Evolutionary conservation across 2,113 vertebrate species (phyloP).

Genomic region (Peromyscus maniculatus): DNA sequence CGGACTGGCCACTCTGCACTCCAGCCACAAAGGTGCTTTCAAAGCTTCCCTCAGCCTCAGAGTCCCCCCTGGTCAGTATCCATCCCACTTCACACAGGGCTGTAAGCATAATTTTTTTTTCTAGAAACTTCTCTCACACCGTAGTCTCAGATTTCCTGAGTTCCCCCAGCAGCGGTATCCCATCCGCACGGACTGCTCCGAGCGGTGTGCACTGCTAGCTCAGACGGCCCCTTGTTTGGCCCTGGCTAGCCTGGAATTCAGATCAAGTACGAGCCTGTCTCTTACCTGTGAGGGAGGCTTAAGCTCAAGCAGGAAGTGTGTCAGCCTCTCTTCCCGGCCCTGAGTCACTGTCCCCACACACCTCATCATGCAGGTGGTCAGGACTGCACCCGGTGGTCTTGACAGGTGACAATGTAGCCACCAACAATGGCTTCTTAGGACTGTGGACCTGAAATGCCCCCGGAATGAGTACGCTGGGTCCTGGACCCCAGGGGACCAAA

Average conservation of each 20-base stretch:
- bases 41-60: neutral
- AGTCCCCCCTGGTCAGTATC: neutral
- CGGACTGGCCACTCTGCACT: neutral
- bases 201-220: neutral
- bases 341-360: neutral
- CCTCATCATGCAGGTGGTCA: neutral
- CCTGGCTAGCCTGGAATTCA: neutral
- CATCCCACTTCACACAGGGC: neutral
- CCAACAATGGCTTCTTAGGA: neutral
- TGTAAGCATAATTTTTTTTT: neutral
- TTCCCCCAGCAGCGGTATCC: neutral
- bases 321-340: neutral
- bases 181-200: neutral
- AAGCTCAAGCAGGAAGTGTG: neutral
- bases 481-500: neutral
- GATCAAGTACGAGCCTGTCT: neutral
- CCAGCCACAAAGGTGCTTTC: neutral
- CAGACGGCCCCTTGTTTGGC: neutral
- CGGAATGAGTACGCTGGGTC: neutral
- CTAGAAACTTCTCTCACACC: neutral
- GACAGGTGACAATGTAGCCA: neutral
- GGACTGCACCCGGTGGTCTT: neutral
- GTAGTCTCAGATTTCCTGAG: neutral
- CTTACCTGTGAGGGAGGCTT: neutral
- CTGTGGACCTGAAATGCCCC: neutral